phyloP scores from a whole-genome alignment of 2,888 invertebrate genomes.

The Coleophora flavipennella region DNA sequence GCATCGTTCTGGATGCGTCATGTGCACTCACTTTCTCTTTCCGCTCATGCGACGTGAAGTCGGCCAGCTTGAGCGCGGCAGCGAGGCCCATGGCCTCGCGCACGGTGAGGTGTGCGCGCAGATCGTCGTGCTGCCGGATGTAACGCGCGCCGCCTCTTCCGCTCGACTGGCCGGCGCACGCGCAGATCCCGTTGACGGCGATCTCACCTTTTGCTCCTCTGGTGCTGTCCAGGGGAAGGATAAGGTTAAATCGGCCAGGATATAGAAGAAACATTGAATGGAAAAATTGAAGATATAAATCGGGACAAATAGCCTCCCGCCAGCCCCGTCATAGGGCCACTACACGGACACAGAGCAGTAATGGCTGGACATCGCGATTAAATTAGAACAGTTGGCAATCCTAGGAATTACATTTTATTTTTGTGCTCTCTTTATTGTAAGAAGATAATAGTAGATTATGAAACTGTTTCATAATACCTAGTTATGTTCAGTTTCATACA shows the following conservation, averaged over 20 bases:
- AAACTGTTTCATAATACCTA: no score
- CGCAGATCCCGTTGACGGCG: conserved; percentile 76
- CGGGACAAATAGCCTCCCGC: no score
- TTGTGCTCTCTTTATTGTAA: no score
- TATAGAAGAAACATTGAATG: no score
- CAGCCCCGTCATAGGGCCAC: no score
- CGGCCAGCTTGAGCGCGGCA: conserved; percentile 86
- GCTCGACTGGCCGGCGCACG: conserved; percentile 76
- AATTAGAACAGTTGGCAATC: no score
- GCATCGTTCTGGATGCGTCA: background rate
- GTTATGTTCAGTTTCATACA: no score
- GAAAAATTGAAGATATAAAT: no score
- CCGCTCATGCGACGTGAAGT: conserved; percentile 77
- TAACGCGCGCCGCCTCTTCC: conserved; percentile 83
- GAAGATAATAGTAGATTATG: no score
- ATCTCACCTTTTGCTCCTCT: conserved; percentile 82
- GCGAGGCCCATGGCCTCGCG: conserved; percentile 88
- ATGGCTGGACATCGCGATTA: no score
- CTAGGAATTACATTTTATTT: no score
- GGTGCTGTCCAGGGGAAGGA: conserved; percentile 54
- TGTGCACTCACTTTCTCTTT: conserved; percentile 75
- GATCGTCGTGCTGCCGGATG: conserved; percentile 87
- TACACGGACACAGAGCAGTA: no score
- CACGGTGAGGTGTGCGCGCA: conserved; percentile 82
- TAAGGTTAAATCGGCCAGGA: background rate